Evolutionary conservation across 1,140 invertebrate species (phyloP).

Genomic region (Dolichoris vasculosae): DNA sequence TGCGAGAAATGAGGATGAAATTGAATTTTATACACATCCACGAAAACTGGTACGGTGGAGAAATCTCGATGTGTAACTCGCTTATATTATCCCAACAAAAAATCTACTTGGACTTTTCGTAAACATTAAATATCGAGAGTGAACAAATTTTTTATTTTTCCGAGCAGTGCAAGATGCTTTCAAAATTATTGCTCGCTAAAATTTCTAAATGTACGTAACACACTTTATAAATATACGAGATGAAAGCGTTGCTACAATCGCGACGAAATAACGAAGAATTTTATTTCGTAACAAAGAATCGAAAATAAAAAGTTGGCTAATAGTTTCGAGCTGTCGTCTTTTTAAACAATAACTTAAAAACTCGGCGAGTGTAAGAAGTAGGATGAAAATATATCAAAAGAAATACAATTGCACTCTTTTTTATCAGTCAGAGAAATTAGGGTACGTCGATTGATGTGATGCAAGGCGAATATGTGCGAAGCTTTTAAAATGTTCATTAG

Average conservation of each 20-base stretch:
- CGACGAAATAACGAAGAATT: background rate
- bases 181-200: background rate
- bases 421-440: constrained; percentile 54
- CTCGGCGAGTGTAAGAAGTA: background rate
- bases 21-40: background rate
- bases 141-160: background rate
- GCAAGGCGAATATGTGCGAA: constrained; percentile 35
- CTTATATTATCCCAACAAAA: background rate
- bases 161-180: too few species aligned
- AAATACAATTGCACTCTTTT: background rate
- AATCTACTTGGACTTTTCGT: background rate
- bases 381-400: too few species aligned
- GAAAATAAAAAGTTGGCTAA: constrained; percentile 17
- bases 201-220: background rate
- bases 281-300: background rate
- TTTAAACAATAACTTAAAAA: constrained; percentile 23
- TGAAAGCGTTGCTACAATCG: too few species aligned
- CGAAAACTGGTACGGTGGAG: background rate
- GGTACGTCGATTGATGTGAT: constrained; percentile 52
- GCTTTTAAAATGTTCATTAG: constrained; percentile 62
- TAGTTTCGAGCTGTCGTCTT: constrained; percentile 14
- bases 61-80: background rate
- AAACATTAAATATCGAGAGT: background rate
- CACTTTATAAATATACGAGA: too few species aligned
- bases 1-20: constrained; percentile 8